Base-by-base conservation (phyloP, 1,140 invertebrate genomes). In the Glomeris maerens region DNA sequence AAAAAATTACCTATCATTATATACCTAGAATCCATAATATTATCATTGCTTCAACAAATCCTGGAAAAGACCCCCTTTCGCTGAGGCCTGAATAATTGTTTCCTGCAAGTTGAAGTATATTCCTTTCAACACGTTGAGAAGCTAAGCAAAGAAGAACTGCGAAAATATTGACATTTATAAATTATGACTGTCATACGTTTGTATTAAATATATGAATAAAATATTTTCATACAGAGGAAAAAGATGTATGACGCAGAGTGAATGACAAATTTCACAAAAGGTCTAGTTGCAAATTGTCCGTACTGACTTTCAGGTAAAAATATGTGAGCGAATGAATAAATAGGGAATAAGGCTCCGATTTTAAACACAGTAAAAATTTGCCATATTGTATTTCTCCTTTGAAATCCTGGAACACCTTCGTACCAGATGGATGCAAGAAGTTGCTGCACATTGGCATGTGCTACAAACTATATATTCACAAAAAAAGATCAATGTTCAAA, bases 231-330 rank as follows among this genome's bases (percentile, higher is more conserved):
- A 86, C 83, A 75, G n/a, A 93, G 72, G 66, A 93, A 92, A 55
- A 86, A 78, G 53, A 83, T 82, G 64, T 93, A 94, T 1, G 86
- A 89, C 2, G 83, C 78, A 3, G 86, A 90, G 62, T 93, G 85
- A 60, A 79, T 84, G 56, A 94, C 87, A 66, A 95, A 95, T 66
- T 93, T 93, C 59, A 93, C 85, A 64, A 93, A 93, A 0, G 90
- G 89, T 60, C 89, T 89, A 64, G 84, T 85, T 76, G 92, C 81
- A 58, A 86, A 84, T 49, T 75, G 66, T 20, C 83, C 88, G 61
- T 83, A 80, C 52, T 80, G 72, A 0, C 83, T 86, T 3, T 79
- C 78, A 0, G 87, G 87, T 0, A 79, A 74, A n/a, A 91, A 58
- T 74, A 93, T 84, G 63, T 90, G 90, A 40, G 84, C 79, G 14